phyloP scores from a whole-genome alignment of 2,113 vertebrate genomes.

The Hypocryptadius cinnamomeus region DNA sequence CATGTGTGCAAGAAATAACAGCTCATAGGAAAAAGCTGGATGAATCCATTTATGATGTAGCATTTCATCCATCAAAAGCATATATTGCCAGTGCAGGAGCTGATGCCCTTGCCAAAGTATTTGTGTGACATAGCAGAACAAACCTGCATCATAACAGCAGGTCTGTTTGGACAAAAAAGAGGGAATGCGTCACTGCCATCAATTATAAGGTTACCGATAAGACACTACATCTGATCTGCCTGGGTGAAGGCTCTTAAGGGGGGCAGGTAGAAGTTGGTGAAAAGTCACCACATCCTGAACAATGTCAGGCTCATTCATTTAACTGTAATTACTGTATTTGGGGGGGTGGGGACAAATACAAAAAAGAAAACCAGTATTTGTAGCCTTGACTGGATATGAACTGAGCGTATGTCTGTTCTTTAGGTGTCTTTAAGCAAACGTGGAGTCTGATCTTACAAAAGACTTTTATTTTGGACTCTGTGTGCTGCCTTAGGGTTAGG shows the following conservation, averaged over 20 bases:
- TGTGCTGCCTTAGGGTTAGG: constrained; percentile 84
- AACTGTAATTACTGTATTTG: constrained; percentile 84
- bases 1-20: constrained; percentile 98
- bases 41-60: constrained; percentile 98
- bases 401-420: constrained; percentile 77
- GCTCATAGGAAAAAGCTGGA: constrained; percentile 98
- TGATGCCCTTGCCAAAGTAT: constrained; percentile 97
- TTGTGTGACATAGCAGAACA: constrained; percentile 80
- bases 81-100: constrained; percentile 98
- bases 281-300: constrained; percentile 64
- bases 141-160: constrained; percentile 56
- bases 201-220: constrained; percentile 69
- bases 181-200: constrained; percentile 84
- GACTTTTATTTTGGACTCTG: constrained; percentile 78
- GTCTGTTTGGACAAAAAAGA: constrained; percentile 73
- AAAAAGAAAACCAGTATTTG: constrained; percentile 77
- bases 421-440: constrained; percentile 79
- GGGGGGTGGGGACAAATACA: constrained; percentile 51
- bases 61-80: constrained; percentile 99
- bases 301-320: constrained; percentile 76
- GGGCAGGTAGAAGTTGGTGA: constrained; percentile 69
- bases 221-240: constrained; percentile 81
- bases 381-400: constrained; percentile 79
- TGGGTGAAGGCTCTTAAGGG: constrained; percentile 59
- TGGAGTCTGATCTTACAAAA: constrained; percentile 77